These are phyloP conservation scores for Ammodytes marinus DNA, from an alignment of 2,113 vertebrate genomes.

Conservation along the genomic window DNA sequence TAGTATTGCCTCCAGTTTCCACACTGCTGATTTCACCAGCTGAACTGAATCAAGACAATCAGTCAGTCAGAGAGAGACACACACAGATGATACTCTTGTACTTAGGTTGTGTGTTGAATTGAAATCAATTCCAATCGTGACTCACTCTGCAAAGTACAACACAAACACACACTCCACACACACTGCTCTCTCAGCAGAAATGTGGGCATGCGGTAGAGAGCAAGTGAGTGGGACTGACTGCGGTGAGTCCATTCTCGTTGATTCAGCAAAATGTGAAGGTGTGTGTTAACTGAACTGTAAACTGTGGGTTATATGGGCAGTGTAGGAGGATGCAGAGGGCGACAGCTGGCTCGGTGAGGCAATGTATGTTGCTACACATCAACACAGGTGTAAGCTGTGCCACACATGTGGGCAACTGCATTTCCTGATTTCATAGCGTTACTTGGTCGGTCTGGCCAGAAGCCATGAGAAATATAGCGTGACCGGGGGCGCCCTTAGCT, in stretches of 20 bases:
- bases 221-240: conserved; percentile 24
- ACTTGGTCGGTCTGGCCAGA: background rate
- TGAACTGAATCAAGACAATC: background rate
- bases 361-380: background rate
- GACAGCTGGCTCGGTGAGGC: conserved; percentile 26
- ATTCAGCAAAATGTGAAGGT: conserved; percentile 69
- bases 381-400: background rate
- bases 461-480: conserved; percentile 1
- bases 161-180: conserved; percentile 24
- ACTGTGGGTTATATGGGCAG: conserved; percentile 2
- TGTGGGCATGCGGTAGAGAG: conserved; percentile 15
- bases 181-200: conserved; percentile 64
- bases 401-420: background rate
- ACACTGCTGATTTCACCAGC: background rate
- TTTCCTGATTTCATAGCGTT: background rate
- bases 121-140: background rate
- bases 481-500: background rate
- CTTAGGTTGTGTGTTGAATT: background rate
- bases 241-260: conserved; percentile 20
- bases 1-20: too few relatives aligned
- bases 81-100: background rate
- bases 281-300: conserved; percentile 38
- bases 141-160: background rate
- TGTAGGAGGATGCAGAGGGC: conserved; percentile 14
- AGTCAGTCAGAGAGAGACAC: background rate